phyloP scores from a whole-genome alignment of 2,113 vertebrate genomes.

The Dasyurus viverrinus region DNA sequence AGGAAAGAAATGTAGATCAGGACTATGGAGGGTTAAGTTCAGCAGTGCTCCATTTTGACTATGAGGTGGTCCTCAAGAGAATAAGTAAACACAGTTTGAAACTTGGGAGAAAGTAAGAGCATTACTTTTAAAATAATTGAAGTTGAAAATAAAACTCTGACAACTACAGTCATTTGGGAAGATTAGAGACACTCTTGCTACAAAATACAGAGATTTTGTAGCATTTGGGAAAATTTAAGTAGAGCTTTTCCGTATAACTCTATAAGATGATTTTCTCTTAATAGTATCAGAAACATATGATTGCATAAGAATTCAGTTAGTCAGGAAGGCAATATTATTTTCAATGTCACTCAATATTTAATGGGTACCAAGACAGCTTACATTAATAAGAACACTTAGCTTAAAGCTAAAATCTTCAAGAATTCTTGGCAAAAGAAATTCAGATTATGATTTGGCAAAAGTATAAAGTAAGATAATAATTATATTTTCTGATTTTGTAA shows the following conservation, averaged over 20 bases:
- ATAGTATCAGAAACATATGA: constrained; percentile 73
- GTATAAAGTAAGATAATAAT: constrained; percentile 8
- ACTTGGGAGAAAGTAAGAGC: constrained; percentile 41
- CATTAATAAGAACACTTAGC: constrained; percentile 50
- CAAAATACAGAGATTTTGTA: constrained; percentile 66
- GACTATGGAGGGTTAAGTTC: constrained; percentile 68
- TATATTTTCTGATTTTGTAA: neutral
- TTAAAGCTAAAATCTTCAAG: constrained; percentile 25
- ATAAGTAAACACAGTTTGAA: constrained; percentile 55
- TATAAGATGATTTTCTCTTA: constrained; percentile 73
- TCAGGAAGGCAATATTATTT: neutral
- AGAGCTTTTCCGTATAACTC: constrained; percentile 56
- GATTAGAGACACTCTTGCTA: constrained; percentile 69
- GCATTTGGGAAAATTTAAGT: constrained; percentile 62
- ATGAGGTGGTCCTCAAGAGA: constrained; percentile 56
- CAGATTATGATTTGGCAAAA: constrained; percentile 32
- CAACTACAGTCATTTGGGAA: constrained; percentile 57
- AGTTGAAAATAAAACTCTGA: constrained; percentile 69
- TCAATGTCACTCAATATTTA: constrained; percentile 19
- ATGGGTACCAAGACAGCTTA: constrained; percentile 38
- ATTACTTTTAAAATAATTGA: constrained; percentile 60
- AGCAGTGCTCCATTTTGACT: constrained; percentile 78
- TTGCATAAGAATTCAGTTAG: constrained; percentile 64
- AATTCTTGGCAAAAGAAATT: constrained; percentile 54
- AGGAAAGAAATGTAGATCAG: constrained; percentile 53